These are phyloP conservation scores for Karalla daura DNA, from an alignment of 2,797 vertebrate species.

Conservation along the genomic window DNA sequence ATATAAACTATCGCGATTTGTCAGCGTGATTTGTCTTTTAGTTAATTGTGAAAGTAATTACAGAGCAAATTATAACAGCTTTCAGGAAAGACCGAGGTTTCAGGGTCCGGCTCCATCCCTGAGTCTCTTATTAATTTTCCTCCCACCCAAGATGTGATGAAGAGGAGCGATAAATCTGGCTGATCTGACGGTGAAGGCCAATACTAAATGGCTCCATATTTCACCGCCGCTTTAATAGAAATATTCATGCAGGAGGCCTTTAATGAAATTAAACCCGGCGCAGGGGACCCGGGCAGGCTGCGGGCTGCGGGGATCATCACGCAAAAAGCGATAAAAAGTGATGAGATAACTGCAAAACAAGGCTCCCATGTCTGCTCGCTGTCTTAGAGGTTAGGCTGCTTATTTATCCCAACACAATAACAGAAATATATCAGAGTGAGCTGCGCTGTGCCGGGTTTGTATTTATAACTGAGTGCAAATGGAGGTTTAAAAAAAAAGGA, in stretches of 20 bases:
- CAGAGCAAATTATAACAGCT: constrained; percentile 96
- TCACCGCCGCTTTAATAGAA: constrained; percentile 99
- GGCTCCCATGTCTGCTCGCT: constrained; percentile 5
- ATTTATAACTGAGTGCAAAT: neutral
- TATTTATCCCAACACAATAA: constrained; percentile 30
- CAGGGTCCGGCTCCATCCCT: constrained; percentile 91
- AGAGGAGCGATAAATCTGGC: constrained; percentile 97
- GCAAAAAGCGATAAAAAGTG: constrained; percentile 40
- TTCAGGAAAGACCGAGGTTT: constrained; percentile 93
- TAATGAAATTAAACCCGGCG: constrained; percentile 98
- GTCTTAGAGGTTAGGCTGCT: constrained; percentile 29
- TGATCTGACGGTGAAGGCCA: constrained; percentile 98
- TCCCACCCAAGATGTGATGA: constrained; percentile 96
- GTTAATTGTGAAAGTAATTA: constrained; percentile 99
- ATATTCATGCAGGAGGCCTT: constrained; percentile 96
- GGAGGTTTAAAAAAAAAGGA: constrained; percentile 1
- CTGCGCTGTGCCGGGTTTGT: neutral
- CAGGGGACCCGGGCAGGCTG: constrained; percentile 54
- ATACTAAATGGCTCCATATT: constrained; percentile 99
- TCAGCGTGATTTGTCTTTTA: constrained; percentile 99
- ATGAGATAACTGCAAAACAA: constrained; percentile 25
- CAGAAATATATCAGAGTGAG: constrained; percentile 1
- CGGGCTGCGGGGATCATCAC: constrained; percentile 58
- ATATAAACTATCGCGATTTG: constrained; percentile 98
- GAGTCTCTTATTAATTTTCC: constrained; percentile 95